A percentile compares a stretch with the other conserved stretches of the same genome.
Conservation (phyloP, 2,888 invertebrate genomes). For the Aelia acuminata region DNA sequence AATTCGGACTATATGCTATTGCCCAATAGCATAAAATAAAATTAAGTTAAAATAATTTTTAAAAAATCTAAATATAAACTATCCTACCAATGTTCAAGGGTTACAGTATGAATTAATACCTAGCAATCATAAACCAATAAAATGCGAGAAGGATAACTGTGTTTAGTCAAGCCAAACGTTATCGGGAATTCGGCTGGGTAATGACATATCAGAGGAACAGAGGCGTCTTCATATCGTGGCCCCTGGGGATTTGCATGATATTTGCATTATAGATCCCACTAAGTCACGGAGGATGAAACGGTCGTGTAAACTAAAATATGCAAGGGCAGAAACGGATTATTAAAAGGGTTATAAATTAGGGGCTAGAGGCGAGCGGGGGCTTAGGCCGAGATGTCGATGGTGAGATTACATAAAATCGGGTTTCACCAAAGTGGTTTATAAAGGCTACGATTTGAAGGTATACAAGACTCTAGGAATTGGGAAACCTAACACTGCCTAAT, state of each 20-base stretch:
- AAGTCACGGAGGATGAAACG: conserved; percentile 29
- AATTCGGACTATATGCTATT: too few relatives aligned
- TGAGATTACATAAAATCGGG: conserved; percentile 17
- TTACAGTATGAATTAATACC: too few relatives aligned
- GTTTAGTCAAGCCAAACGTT: not conserved
- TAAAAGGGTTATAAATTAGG: conserved; percentile 25
- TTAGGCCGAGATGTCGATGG: conserved; percentile 34
- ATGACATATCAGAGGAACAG: not conserved
- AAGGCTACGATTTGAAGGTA: not conserved
- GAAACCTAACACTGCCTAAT: too few relatives aligned
- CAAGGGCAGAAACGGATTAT: conserved; percentile 33
- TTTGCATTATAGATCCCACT: conserved; percentile 34
- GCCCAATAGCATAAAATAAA: too few relatives aligned
- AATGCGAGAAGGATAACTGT: not conserved
- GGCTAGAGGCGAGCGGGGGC: not conserved
- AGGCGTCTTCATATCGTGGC: not conserved
- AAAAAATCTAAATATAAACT: too few relatives aligned
- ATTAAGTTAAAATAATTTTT: too few relatives aligned
- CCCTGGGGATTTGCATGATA: not conserved
- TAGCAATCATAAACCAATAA: too few relatives aligned
- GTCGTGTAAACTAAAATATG: conserved; percentile 31
- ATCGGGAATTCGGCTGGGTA: not conserved
- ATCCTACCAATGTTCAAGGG: too few relatives aligned
- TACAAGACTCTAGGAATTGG: not conserved
- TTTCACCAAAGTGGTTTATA: conserved; percentile 15